These are phyloP conservation scores for Hystrix cristata DNA, from an alignment of 2,113 vertebrate genomes.

Conservation along the genomic window DNA sequence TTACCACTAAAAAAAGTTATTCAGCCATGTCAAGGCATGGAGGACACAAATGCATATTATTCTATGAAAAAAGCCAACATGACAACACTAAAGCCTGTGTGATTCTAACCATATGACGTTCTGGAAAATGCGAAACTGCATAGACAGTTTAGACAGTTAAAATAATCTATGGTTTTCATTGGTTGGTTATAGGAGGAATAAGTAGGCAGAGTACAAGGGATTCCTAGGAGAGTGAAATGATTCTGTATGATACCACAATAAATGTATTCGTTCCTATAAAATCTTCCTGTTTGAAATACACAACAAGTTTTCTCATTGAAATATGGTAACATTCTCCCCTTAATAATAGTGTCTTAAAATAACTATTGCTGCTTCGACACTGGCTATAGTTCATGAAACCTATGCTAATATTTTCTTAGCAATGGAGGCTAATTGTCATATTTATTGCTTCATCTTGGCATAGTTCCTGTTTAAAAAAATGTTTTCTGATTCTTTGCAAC, in stretches of 20 bases:
- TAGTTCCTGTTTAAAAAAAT: not conserved
- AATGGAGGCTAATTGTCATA: not conserved
- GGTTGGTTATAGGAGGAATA: fast-evolving
- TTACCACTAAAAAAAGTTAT: not conserved
- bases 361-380: not conserved
- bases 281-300: not conserved
- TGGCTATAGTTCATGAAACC: not conserved
- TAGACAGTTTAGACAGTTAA: not conserved
- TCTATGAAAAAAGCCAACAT: not conserved
- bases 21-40: fast-evolving
- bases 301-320: not conserved
- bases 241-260: not conserved
- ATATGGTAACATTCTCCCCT: not conserved
- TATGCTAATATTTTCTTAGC: not conserved
- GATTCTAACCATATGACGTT: not conserved
- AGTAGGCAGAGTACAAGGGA: not conserved
- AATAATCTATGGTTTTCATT: not conserved
- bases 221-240: not conserved
- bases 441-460: not conserved
- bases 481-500: not conserved
- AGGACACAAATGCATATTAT: not conserved
- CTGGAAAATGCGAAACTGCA: not conserved
- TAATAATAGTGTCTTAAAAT: not conserved
- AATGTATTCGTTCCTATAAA: slow-evolving; percentile 8
- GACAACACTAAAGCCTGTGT: not conserved